Percentiles rank a stretch among this genome's conserved stretches.
These are phyloP conservation scores for Hirtodrosophila confusa DNA, from an alignment of 2,888 invertebrate species.

Conservation along the genomic window DNA sequence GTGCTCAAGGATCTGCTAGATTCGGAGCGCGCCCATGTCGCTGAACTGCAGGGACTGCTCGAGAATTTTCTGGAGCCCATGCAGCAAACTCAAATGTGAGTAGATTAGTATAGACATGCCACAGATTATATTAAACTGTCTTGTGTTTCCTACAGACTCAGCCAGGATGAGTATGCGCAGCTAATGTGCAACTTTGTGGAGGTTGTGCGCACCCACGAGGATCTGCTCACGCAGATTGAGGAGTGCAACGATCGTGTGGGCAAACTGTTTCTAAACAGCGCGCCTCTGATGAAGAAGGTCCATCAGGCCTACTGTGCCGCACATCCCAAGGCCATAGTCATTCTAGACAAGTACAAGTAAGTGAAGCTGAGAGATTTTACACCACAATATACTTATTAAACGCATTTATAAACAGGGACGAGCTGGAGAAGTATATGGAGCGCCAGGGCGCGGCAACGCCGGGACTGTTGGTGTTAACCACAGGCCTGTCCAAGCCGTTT, in stretches of 20 bases:
- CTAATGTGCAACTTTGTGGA: slow-evolving; percentile 95
- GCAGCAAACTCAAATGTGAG: slow-evolving; percentile 90
- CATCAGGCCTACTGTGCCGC: slow-evolving; percentile 95
- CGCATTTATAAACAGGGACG: slow-evolving; percentile 87
- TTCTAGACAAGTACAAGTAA: slow-evolving; percentile 96
- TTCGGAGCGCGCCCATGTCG: slow-evolving; percentile 95
- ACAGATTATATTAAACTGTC: no score
- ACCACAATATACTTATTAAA: not conserved
- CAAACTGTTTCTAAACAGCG: slow-evolving; percentile 94
- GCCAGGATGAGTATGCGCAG: slow-evolving; percentile 93
- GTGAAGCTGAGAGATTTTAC: slow-evolving; percentile 64
- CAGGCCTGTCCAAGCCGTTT: slow-evolving; percentile 97
- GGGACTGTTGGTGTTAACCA: slow-evolving; percentile 94
- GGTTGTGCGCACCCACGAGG: slow-evolving; percentile 93
- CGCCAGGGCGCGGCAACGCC: slow-evolving; percentile 93
- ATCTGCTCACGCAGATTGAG: slow-evolving; percentile 91
- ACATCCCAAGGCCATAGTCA: slow-evolving; percentile 97
- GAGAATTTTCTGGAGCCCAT: slow-evolving; percentile 95
- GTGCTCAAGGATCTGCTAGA: slow-evolving; percentile 96
- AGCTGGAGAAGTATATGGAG: slow-evolving; percentile 94
- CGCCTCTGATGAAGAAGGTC: slow-evolving; percentile 91
- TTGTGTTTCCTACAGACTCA: slow-evolving; percentile 86
- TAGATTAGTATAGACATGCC: slow-evolving; percentile 85
- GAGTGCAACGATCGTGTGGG: slow-evolving; percentile 94
- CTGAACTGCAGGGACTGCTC: slow-evolving; percentile 93